A percentile compares a stretch with the other conserved stretches of the same genome.
phyloP scores from a whole-genome alignment of 2,888 invertebrate species.

The Trilocha varians region DNA sequence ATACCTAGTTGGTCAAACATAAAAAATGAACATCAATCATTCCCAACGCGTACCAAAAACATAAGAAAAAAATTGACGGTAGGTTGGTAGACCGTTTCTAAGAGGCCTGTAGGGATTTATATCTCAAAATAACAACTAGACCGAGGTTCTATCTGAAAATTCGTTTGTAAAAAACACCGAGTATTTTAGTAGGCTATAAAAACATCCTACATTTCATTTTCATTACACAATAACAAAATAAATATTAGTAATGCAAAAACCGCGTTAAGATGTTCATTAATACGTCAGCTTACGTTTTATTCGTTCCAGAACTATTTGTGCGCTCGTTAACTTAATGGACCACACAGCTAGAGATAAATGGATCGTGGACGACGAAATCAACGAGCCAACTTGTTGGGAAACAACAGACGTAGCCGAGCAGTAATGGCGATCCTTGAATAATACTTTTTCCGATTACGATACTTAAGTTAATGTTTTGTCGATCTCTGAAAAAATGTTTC shows the following conservation, averaged over 20 bases:
- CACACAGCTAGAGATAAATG: slow-evolving; percentile 51
- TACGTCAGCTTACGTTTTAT: slow-evolving; percentile 31
- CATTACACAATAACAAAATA: slow-evolving; percentile 4
- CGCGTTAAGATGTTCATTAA: slow-evolving; percentile 26
- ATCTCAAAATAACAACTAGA: too few relatives aligned
- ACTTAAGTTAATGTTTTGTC: background rate
- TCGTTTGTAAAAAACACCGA: background rate
- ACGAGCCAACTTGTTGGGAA: slow-evolving; percentile 39
- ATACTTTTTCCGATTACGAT: slow-evolving; percentile 4
- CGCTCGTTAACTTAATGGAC: slow-evolving; percentile 58
- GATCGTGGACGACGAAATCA: slow-evolving; percentile 42
- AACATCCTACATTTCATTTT: too few relatives aligned
- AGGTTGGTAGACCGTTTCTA: too few relatives aligned
- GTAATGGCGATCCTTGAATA: slow-evolving; percentile 22
- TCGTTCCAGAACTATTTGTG: slow-evolving; percentile 50
- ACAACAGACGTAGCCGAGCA: slow-evolving; percentile 27
- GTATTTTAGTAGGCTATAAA: too few relatives aligned
- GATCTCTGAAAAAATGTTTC: background rate
- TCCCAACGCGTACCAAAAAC: too few relatives aligned
- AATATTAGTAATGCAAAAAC: slow-evolving; percentile 14
- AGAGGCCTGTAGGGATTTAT: too few relatives aligned
- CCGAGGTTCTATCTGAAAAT: background rate
- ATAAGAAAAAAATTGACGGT: too few relatives aligned
- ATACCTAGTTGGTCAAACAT: too few relatives aligned
- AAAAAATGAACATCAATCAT: too few relatives aligned